Evolutionary conservation across 2,888 invertebrate species (phyloP).

Genomic region (Poecilus cupreus): DNA sequence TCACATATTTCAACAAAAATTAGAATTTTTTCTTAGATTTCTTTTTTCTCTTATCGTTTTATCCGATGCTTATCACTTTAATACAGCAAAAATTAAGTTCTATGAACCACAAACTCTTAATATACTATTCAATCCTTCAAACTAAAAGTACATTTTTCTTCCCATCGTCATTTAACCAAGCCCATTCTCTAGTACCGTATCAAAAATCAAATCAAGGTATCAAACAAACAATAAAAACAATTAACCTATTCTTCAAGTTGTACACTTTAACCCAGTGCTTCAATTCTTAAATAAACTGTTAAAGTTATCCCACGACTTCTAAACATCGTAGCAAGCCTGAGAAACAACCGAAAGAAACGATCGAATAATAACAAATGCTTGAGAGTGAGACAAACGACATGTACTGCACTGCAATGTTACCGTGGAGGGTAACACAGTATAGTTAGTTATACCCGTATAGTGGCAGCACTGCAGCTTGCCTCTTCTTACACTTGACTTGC

Average conservation of each 20-base stretch:
- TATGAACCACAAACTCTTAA: too few species aligned
- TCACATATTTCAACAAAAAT: background rate
- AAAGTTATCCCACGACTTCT: conserved; percentile 25
- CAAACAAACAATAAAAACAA: conserved; percentile 28
- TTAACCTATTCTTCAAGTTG: conserved; percentile 1
- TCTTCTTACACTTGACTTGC: conserved; percentile 48
- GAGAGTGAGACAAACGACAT: conserved; percentile 9
- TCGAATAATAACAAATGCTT: conserved; percentile 31
- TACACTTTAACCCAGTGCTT: background rate
- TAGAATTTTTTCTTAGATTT: background rate
- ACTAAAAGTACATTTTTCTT: background rate
- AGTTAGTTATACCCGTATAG: background rate
- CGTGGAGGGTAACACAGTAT: background rate
- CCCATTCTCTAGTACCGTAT: background rate
- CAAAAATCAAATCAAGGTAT: conserved; percentile 20
- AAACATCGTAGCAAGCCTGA: conserved; percentile 32
- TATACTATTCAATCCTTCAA: background rate
- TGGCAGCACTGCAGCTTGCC: background rate
- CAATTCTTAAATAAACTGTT: background rate
- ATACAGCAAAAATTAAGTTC: too few species aligned
- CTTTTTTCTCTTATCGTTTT: background rate
- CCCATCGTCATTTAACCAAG: background rate
- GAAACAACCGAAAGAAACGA: conserved; percentile 27
- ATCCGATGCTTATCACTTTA: background rate
- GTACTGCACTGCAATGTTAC: conserved; percentile 22